Evolutionary conservation across 2,888 invertebrate genomes (phyloP), one percentile per base, ranked within the genome.

Genomic region (Conops quadrifasciatus): DNA sequence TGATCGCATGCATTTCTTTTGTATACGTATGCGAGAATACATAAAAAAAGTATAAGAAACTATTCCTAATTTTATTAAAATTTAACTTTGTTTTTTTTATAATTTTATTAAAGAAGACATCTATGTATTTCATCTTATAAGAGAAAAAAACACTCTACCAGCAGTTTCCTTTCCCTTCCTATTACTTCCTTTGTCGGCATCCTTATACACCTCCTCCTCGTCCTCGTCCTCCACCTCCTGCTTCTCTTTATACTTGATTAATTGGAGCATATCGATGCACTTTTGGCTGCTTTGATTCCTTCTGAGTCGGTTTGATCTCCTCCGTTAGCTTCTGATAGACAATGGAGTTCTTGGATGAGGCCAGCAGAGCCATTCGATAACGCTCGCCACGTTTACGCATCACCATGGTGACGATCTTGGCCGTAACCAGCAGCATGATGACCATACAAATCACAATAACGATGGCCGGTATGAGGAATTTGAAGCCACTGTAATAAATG

Each of bases 301-400:
- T 83, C 73, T 71, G 74, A 4, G 91, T 90, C 63, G 91, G 90
- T 15, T 89, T 88, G 76, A 93, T 89, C 77, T 94, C 93, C 83
- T 93, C 93, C 15, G 93, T 92, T 69, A 94, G 87, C 76, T 92
- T 93, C 80, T 92, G 92, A 85, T 93, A 94, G 24, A 94, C 92
- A 72, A 93, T 88, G 45, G 86, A 85, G 74, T 87, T 86, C 77
- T 86, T 86, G 71, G 79, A 78, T 4, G 85, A 82, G 70, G 85
- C 85, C 73, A 86, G 71, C 49, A 86, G 74, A 13, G 86, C 86
- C 83, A 86, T 85, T 68, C 84, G 84, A 73, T 86, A 86, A 74
- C 89, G 87, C 76, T 87, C 86, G 45, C 86, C 86, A 60, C 86
- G 87, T 75, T 84, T 85, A 78, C 87, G 88, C 88, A 89, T 88